phyloP scores from a whole-genome alignment of 2,113 vertebrate genomes.

The Rhea americana region DNA sequence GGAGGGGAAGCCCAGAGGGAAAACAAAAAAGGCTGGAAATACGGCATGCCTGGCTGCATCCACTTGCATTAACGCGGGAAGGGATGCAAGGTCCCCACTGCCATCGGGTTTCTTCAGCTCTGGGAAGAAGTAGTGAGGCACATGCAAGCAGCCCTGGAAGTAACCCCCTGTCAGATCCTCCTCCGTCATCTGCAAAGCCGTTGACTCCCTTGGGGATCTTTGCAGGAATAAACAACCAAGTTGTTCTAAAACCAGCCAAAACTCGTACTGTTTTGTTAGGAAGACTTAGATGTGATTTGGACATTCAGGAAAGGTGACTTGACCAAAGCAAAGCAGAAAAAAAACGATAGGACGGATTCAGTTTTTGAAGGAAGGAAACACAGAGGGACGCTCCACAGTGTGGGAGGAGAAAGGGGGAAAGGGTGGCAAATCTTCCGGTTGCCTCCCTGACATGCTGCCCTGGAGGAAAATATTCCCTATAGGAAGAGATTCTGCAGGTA shows the following conservation, averaged over 20 bases:
- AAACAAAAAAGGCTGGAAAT: background rate
- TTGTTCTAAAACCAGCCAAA: background rate
- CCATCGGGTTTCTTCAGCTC: background rate
- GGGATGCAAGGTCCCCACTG: accelerated
- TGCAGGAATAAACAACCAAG: background rate
- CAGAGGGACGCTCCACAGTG: background rate
- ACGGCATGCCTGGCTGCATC: background rate
- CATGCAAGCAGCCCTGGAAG: background rate
- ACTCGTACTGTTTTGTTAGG: background rate
- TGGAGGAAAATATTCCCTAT: background rate
- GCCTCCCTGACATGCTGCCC: background rate
- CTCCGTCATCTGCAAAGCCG: slow-evolving; percentile 18
- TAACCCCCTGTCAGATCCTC: slow-evolving; percentile 16
- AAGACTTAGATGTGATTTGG: background rate
- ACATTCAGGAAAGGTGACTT: accelerated
- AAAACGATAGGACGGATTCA: background rate
- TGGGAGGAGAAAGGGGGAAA: background rate
- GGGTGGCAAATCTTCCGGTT: background rate
- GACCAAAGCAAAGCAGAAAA: background rate
- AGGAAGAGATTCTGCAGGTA: background rate
- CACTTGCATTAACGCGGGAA: background rate
- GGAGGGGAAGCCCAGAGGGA: background rate
- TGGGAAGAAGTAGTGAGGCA: background rate
- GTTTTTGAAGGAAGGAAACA: background rate
- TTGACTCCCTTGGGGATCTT: background rate